Base-by-base conservation (phyloP, 2,113 vertebrate genomes). In the Lathamus discolor region DNA sequence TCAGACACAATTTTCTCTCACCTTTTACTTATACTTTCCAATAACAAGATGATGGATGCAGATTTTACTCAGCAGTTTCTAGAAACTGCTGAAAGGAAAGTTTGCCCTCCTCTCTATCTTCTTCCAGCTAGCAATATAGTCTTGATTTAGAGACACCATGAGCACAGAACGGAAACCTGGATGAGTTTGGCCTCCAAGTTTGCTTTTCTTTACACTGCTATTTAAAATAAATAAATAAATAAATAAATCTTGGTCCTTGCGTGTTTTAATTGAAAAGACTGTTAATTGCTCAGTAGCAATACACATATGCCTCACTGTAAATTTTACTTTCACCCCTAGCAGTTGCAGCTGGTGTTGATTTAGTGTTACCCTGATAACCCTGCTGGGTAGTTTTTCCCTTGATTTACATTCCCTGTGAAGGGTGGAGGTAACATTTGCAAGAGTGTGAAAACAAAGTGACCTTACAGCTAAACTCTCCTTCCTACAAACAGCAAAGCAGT, bases 331-430 rank as follows among this genome's bases (percentile, higher is more conserved):
- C 93, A 92, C 11, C 66, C 57, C 57, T 69, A 72, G 86, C 90
- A 86, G 88, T 89, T 94, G 92, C 93, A 93, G 88, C 80, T 84
- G 88, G 86, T 95, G 88, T 92, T 96, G 95, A 96, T 96, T 97
- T 96, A 96, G 90, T 83, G 93, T 90, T 94, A 93, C 90, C 92
- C 92, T 86, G 95, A 94, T 96, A 96, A 95, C 94, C 93, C 92
- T 96, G 94, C 83, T 97, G 92, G 88, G 95, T 93, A 77, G 80
- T 83, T 95, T 95, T 94, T 88, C 9, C 61, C 69, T 91, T 96
- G 95, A 96, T 97, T 97, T 96, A 93, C 88, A 93, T 91, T 96
- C 88, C 79, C 83, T 64, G 85, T 78, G 86, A 95, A 92, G 77
- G 83, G 76, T 93, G 83, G 66, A 95, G 77, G 95, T 84, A 95